Percentiles rank a stretch among this genome's conserved stretches.
Evolutionary conservation across 1,140 invertebrate genomes (phyloP).

Genomic region (Wasmannia auropunctata): DNA sequence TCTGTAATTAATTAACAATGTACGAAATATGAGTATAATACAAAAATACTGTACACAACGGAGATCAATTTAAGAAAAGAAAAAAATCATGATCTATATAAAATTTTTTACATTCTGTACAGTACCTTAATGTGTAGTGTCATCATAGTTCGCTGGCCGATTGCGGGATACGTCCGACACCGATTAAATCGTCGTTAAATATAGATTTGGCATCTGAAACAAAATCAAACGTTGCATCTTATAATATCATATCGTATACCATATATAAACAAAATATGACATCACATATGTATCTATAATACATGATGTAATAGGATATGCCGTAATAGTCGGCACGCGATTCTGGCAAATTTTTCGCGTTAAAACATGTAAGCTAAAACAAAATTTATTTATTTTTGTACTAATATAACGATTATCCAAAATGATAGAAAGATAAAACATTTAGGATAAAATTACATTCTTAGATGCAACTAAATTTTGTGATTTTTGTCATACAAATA

Average conservation of each 20-base stretch:
- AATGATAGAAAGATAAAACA: neutral
- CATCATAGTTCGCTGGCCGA: conserved; percentile 26
- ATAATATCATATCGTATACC: conserved; percentile 47
- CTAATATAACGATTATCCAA: neutral
- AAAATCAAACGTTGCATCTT: conserved; percentile 14
- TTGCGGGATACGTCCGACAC: neutral
- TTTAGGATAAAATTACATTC: neutral
- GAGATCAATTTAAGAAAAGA: neutral
- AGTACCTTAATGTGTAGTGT: neutral
- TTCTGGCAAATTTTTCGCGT: neutral
- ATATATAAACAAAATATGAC: neutral
- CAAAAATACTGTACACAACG: neutral
- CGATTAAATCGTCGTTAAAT: conserved; percentile 62
- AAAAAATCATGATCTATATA: neutral
- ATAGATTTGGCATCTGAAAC: conserved; percentile 58
- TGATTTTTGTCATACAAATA: neutral
- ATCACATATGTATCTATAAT: neutral
- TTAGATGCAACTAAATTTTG: neutral
- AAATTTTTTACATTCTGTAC: neutral
- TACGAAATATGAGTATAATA: neutral
- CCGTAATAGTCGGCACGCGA: conserved; percentile 5
- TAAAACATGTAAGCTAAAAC: neutral
- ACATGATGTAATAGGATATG: neutral
- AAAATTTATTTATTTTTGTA: neutral
- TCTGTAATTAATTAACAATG: neutral